Evolutionary conservation across 2,113 vertebrate species (phyloP).

Genomic region (Seriola dumerili): DNA sequence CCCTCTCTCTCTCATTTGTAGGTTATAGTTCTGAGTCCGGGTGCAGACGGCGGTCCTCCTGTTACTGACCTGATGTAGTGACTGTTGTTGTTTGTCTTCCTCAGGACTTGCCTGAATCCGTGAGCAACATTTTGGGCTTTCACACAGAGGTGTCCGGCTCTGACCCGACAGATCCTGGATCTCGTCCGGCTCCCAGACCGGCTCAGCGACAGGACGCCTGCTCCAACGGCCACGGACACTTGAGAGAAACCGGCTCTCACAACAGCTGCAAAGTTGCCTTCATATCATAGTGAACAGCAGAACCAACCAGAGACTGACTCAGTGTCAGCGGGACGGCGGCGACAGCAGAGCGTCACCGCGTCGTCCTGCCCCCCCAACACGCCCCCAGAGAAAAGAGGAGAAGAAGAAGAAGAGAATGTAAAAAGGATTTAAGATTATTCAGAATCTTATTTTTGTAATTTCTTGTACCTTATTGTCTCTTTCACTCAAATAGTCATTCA

Average conservation of each 20-base stretch:
- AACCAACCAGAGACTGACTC: constrained; percentile 65
- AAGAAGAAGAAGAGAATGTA: constrained; percentile 61
- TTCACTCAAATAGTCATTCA: constrained; percentile 83
- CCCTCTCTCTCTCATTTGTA: too few species aligned
- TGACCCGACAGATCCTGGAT: constrained; percentile 41
- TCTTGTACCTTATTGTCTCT: constrained; percentile 87
- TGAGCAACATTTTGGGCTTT: constrained; percentile 89
- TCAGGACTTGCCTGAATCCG: constrained; percentile 91
- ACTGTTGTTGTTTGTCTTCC: neutral
- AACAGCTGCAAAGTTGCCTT: constrained; percentile 81
- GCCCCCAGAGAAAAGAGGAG: neutral
- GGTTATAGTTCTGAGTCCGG: too few species aligned
- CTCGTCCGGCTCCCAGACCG: constrained; percentile 6
- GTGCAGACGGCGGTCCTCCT: too few species aligned
- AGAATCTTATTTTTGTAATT: constrained; percentile 95
- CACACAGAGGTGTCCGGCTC: constrained; percentile 77
- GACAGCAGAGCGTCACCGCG: neutral
- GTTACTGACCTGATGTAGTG: neutral
- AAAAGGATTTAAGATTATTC: constrained; percentile 70
- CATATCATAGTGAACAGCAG: constrained; percentile 78
- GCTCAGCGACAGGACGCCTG: constrained; percentile 70
- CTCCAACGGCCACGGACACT: constrained; percentile 82
- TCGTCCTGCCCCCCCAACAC: constrained; percentile 12
- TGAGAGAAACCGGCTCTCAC: constrained; percentile 66
- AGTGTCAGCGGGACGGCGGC: constrained; percentile 17